Evolutionary conservation across 2,113 vertebrate genomes (phyloP), one percentile per base, ranked within the genome.

Genomic region (Entomyzon cyanotis): DNA sequence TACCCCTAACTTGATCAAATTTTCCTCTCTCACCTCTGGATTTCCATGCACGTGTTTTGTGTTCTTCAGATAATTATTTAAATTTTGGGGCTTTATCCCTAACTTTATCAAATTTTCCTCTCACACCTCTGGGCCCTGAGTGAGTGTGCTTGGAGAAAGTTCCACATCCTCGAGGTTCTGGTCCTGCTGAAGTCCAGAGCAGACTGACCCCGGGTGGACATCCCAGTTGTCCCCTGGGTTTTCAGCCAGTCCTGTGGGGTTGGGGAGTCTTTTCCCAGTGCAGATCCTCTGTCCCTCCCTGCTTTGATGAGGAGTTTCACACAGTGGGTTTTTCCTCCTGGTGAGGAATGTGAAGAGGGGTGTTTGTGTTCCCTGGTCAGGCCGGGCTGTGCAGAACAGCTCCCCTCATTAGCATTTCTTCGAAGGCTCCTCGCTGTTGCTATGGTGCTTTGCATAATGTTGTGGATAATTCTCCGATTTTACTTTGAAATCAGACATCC

Each of bases 401-500:
- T 95, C 87, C 63, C 25, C 95, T 96, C 93, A 96, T 97, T 94
- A 93, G 62, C 89, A 92, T 95, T 91, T 94, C 95, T 96, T 94
- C 92, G 88, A 97, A 96, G 95, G 56, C 58, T 89, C 70, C 95
- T 96, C 39, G 46, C 90, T 73, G 77, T 96, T 96, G 93, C 90
- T 91, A 81, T 97, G 95, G 92, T 6, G 28, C 56, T 96, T 95
- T 94, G 90, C 89, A 96, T 88, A 93, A 65, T 77, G 50, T 97
- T 94, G 84, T 62, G 95, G 74, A 94, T 69, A 97, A 93, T 27
- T 39, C 50, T 92, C 55, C 71, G 85, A 95, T 97, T 94, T 90
- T 49, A 94, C 90, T 97, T 98, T 97, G 96, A 91, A 97, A 92
- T 93, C 75, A 87, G 89, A 88, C 76, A 69, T 71, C 83, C 93